Percentiles rank a stretch among this genome's conserved stretches.
Conservation (phyloP, 1,140 invertebrate genomes). For the Penaeus indicus region DNA sequence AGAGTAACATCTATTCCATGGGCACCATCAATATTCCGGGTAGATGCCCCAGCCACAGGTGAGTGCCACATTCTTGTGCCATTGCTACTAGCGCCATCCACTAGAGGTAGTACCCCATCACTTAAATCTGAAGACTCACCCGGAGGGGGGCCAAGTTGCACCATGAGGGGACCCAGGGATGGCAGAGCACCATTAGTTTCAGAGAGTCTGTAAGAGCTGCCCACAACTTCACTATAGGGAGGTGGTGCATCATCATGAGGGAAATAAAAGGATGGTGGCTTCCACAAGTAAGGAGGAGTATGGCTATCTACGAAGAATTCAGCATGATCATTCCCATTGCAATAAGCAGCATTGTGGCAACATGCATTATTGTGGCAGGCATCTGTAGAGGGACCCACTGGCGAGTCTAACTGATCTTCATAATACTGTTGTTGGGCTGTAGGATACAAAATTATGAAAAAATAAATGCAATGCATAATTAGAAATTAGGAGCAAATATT, state of each 20-base stretch:
- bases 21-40: too few species aligned
- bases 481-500: not conserved
- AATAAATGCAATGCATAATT: not conserved
- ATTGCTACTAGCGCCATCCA: slow-evolving; percentile 23
- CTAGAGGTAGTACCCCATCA: slow-evolving; percentile 29
- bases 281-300: slow-evolving; percentile 62
- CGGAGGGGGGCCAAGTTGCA: slow-evolving; percentile 47
- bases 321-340: slow-evolving; percentile 60
- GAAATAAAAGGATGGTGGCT: slow-evolving; percentile 60
- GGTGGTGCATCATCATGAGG: slow-evolving; percentile 63
- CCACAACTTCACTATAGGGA: slow-evolving; percentile 64
- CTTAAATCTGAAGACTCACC: slow-evolving; percentile 47
- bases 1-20: slow-evolving; percentile 21
- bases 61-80: not conserved
- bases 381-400: slow-evolving; percentile 27
- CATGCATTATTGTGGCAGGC: slow-evolving; percentile 58
- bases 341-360: slow-evolving; percentile 62
- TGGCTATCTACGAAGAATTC: slow-evolving; percentile 62
- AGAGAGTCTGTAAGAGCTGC: slow-evolving; percentile 32
- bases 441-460: slow-evolving; percentile 19
- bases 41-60: not conserved
- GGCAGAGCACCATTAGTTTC: slow-evolving; percentile 41
- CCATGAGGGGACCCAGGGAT: slow-evolving; percentile 49
- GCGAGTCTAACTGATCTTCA: slow-evolving; percentile 55
- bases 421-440: slow-evolving; percentile 62